Conservation (phyloP, 2,888 invertebrate species). For the Entomobrya multifasciata region DNA sequence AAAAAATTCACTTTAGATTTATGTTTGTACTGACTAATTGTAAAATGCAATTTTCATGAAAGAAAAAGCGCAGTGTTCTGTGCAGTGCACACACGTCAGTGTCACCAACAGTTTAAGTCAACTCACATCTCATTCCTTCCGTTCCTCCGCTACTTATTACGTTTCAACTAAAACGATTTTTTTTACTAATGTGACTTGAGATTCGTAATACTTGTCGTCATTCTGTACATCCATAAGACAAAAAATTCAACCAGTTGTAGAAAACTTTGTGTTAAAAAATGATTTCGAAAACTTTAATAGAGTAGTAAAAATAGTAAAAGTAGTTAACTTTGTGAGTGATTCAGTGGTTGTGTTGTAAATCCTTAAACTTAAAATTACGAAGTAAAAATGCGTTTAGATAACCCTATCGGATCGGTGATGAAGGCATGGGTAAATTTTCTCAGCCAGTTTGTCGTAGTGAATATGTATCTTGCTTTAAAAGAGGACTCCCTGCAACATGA, state of each 20-base stretch:
- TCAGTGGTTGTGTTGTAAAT: no score
- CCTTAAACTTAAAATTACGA: no score
- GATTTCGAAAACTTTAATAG: no score
- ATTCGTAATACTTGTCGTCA: no score
- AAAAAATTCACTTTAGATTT: background rate
- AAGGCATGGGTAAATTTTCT: slow-evolving; percentile 75
- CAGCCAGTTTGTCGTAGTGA: slow-evolving; percentile 76
- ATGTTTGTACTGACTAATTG: slow-evolving; percentile 4
- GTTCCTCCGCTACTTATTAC: background rate
- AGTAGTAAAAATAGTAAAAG: no score
- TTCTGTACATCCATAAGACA: no score
- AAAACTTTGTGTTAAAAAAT: no score
- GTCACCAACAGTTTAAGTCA: slow-evolving; percentile 3
- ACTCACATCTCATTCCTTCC: background rate
- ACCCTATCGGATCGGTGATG: slow-evolving; percentile 65
- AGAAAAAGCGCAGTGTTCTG: slow-evolving; percentile 21
- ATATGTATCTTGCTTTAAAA: slow-evolving; percentile 74
- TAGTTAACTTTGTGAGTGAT: no score
- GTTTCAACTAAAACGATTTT: background rate
- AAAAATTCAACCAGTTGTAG: no score
- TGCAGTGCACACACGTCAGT: background rate
- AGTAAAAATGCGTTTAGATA: slow-evolving; percentile 49
- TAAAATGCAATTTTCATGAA: slow-evolving; percentile 13
- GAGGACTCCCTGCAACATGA: slow-evolving; percentile 73
- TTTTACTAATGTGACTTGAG: background rate